These are phyloP conservation scores for Naso thynnoides DNA, from an alignment of 2,797 vertebrate genomes.

Conservation along the genomic window DNA sequence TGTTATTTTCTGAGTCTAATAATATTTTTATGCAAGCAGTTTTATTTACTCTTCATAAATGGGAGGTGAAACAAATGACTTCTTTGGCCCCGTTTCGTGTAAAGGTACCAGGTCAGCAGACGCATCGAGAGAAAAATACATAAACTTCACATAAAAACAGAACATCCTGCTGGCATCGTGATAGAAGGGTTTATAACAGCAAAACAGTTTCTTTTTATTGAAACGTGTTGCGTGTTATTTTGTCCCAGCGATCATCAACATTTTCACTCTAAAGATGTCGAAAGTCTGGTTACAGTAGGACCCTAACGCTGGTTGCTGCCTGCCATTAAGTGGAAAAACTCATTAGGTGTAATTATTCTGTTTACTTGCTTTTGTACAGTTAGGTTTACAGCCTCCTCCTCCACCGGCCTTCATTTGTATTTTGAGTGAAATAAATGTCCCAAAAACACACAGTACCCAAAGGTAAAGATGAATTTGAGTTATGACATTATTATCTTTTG, in stretches of 20 bases:
- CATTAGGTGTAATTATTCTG: no score
- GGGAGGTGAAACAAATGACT: neutral
- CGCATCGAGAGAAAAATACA: neutral
- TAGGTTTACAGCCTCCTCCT: no score
- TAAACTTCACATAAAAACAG: neutral
- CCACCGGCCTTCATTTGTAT: no score
- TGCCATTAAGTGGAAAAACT: no score
- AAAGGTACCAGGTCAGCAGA: constrained; percentile 4
- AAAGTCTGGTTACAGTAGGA: neutral
- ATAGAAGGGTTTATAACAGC: neutral
- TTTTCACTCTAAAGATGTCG: neutral
- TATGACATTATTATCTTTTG: no score
- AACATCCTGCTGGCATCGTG: neutral
- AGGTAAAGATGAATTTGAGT: no score
- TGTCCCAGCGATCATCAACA: neutral
- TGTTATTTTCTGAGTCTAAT: neutral
- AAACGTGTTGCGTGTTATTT: neutral
- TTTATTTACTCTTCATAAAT: neutral
- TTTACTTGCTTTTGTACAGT: no score
- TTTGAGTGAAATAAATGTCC: no score
- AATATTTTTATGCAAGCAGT: neutral
- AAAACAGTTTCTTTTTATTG: neutral
- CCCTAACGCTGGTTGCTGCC: no score
- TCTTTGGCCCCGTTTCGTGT: neutral
- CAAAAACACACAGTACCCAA: no score